Evolutionary conservation across 2,888 invertebrate species (phyloP).

Genomic region (Geotrupes spiniger): DNA sequence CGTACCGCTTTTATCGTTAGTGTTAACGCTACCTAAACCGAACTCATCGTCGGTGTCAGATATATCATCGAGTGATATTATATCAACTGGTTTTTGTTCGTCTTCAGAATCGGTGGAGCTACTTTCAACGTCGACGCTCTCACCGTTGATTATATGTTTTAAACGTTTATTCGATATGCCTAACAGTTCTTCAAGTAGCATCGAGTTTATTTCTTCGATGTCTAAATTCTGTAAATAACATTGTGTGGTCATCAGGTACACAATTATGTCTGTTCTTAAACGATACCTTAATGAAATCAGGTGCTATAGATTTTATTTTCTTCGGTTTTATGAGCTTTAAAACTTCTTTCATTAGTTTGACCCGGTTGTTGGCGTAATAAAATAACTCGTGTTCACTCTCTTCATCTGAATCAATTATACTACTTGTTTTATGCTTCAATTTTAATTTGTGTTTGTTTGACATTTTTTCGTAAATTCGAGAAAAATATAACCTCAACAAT

Average conservation of each 20-base stretch:
- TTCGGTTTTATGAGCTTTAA: constrained; percentile 47
- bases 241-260: not conserved
- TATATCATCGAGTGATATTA: constrained; percentile 47
- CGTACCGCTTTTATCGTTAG: constrained; percentile 11
- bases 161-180: constrained; percentile 49
- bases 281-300: constrained; percentile 43
- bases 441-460: constrained; percentile 13
- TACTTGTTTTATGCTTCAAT: constrained; percentile 6
- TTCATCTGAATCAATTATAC: constrained; percentile 29
- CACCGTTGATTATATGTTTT: constrained; percentile 46
- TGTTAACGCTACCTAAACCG: constrained; percentile 16
- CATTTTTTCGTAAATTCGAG: constrained; percentile 9
- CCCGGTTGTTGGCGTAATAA: constrained; percentile 45
- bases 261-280: no score
- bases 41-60: constrained; percentile 38
- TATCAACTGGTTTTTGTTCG: constrained; percentile 38
- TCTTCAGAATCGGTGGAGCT: constrained; percentile 44
- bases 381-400: constrained; percentile 46
- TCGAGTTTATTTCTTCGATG: constrained; percentile 47
- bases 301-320: constrained; percentile 48
- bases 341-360: constrained; percentile 49
- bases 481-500: constrained; percentile 4
- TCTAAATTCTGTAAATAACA: constrained; percentile 37
- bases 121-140: constrained; percentile 44
- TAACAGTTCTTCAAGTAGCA: constrained; percentile 48